Base-by-base conservation (phyloP, 2,797 vertebrate genomes). In the Amphiprion clarkii region DNA sequence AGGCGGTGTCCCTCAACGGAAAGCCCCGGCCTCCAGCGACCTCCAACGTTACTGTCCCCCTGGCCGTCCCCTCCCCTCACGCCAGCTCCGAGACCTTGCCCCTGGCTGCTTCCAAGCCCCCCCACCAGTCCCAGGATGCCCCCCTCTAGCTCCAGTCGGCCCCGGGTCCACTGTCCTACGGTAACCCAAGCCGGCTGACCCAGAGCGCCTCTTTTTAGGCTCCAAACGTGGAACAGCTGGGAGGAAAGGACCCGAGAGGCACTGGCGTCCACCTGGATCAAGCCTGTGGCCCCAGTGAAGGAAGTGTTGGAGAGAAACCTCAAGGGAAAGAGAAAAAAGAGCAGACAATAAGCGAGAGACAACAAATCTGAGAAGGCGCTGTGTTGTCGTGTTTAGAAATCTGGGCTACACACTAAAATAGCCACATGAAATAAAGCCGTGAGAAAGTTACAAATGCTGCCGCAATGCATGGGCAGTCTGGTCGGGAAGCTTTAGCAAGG, bases 161-260 rank as follows among this genome's bases (percentile, higher is more conserved):
- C 95, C 0, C 94, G 89, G 17, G 65, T 90, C 98, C 98, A 99
- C 74, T 94, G 93, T 60, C 96, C 98, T 68, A 97, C 94, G 0
- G 97, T 98, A 69, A 97, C 96, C 98, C 98, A 99, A 36, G 96
- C 94, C 0, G 98, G 98, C 53, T 95, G 93, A 0, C 98, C 98
- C 48, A 91, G 84, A 0, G 95, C 94, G 5, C 97, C 97, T n/a
- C 92, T 90, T 46, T 94, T 95, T 44, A 99, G 94, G 81, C 96
- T 97, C 97, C 98, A 99, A 3, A 99, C 81, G 0, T 94, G 95
- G 90, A 96, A 97, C 33, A 82, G 92, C 81, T 96, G 96, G 29
- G 96, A 94, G 1, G 93, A 92, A 33, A 94, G 94, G 61, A 99
- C 80, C 44, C 93, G 71, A 0, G 95, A 96, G 6, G 88, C 78